phyloP scores from a whole-genome alignment of 1,140 invertebrate species.

The Macrobrachium rosenbergii region DNA sequence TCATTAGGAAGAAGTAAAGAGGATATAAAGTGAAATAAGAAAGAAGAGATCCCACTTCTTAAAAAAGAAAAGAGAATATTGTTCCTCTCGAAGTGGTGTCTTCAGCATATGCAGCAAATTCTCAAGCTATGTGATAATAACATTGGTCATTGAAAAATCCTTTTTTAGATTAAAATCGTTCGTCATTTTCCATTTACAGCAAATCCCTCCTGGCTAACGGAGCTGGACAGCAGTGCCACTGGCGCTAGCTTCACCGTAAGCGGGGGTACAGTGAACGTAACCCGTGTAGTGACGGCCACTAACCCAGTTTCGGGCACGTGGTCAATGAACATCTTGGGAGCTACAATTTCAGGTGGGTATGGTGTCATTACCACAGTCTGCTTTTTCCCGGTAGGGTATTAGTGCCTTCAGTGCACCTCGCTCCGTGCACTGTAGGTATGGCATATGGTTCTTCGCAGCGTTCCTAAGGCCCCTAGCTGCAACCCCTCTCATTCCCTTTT shows the following conservation, averaged over 20 bases:
- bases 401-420: no score
- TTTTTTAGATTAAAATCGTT: neutral
- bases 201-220: neutral
- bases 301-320: constrained; percentile 34
- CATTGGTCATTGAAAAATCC: neutral
- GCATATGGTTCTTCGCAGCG: no score
- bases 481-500: no score
- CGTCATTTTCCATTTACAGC: neutral
- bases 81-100: no score
- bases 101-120: no score
- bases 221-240: neutral
- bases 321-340: constrained; percentile 42
- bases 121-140: neutral
- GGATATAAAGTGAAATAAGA: no score
- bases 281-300: neutral
- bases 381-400: no score
- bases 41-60: no score
- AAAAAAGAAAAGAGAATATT: no score
- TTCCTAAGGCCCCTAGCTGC: no score
- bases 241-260: neutral
- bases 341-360: constrained; percentile 15
- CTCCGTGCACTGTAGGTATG: no score
- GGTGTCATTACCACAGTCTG: neutral
- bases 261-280: neutral
- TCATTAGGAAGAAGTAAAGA: no score